Evolutionary conservation across 2,797 vertebrate genomes (phyloP), one percentile per base, ranked within the genome.

Genomic region (Cephalopachus bancanus): DNA sequence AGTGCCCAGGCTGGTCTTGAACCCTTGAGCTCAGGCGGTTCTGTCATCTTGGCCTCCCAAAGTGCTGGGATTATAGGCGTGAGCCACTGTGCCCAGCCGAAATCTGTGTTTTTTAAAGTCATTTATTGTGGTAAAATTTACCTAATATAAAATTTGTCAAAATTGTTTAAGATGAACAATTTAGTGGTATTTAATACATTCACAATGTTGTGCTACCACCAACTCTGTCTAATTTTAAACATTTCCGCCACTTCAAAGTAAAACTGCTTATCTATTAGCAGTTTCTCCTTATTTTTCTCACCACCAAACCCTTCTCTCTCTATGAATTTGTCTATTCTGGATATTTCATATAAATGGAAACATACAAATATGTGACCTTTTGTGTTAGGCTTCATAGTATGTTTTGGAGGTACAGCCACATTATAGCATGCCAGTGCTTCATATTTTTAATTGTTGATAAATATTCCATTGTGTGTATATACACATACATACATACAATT

Each of bases 171-270:
- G 64, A 30, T 84, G n/a, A 85, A 44, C 75, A 64, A 20, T 83
- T 95, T 7, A n/a, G 2, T 93, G 67, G 44, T 44, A 51, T 95
- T 93, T 55, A 83, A 57, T 89, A 37, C 8, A 91, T 80, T 89
- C 5, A 37, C 33, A 83, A 16, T 64, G 16, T 71, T 85, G 5
- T 71, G 49, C 62, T 65, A 78, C 30, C 20, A 74, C 20, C 72
- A 72, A 37, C 33, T 71, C 55, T 53, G 11, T 69, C 76, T 87
- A 60, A 19, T 91, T 91, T n/a, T 26, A 74, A 88, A 83, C n/a
- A 67, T 88, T 87, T 60, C 55, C 1, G 1, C 69, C 15, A 83
- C 55, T 83, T 20, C 80, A 78, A 69, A 69, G n/a, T 67, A 55
- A 83, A 93, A 65, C 33, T 3, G 37, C 49, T 84, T 69, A 64